Evolutionary conservation across 23 tunicate genomes (phyloP).

Genomic region (Trididemnum miniatum): DNA sequence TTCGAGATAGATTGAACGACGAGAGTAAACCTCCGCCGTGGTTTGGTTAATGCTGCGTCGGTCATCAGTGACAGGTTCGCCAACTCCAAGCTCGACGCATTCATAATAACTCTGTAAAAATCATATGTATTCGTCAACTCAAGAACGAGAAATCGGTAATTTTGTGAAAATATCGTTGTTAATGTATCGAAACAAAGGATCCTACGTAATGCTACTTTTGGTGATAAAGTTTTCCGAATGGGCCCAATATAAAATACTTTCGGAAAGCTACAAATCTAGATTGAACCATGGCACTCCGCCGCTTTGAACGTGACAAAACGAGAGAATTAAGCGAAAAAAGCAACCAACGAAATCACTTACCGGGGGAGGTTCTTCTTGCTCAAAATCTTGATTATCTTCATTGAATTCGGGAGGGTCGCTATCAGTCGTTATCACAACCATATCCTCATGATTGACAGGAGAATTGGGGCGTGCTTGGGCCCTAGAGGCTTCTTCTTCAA

Average conservation of each 20-base stretch:
- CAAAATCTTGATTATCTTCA: neutral
- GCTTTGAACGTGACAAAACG: no score
- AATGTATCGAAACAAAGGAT: no score
- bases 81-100: conserved; percentile 76
- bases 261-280: no score
- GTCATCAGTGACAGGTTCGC: conserved; percentile 52
- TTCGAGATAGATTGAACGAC: neutral
- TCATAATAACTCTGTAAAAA: conserved; percentile 77
- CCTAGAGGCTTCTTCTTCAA: neutral
- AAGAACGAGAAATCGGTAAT: no score
- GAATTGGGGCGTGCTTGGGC: neutral
- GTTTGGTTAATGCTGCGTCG: conserved; percentile 45
- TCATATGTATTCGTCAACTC: no score
- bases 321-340: no score
- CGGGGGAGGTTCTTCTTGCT: conserved; percentile 6
- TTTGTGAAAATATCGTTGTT: no score
- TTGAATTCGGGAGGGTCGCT: neutral
- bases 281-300: no score
- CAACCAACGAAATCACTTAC: no score
- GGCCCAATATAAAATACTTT: no score
- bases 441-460: neutral
- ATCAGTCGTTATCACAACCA: neutral
- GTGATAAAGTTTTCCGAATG: no score
- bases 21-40: conserved; percentile 44
- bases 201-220: no score